These are phyloP conservation scores for Actenoides hombroni DNA, from an alignment of 2,113 vertebrate genomes.

Conservation along the genomic window DNA sequence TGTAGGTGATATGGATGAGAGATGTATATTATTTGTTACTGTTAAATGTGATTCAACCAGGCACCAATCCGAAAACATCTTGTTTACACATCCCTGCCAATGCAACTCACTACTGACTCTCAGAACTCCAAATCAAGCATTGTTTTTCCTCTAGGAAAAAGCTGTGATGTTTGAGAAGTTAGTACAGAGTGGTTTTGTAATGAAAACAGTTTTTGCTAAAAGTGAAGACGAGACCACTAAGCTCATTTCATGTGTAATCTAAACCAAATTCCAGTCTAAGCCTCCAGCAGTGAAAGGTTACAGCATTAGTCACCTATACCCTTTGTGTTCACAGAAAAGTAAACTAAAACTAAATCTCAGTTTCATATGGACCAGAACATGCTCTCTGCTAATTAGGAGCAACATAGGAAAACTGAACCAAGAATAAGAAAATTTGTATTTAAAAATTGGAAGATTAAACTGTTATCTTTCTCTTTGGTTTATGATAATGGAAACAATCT, in stretches of 20 bases:
- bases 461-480: constrained; percentile 42
- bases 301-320: not conserved
- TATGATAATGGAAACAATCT: constrained; percentile 25
- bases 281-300: constrained; percentile 15
- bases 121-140: not conserved
- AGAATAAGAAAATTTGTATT: constrained; percentile 45
- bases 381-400: constrained; percentile 33
- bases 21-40: not conserved
- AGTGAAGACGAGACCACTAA: not conserved
- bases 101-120: not conserved
- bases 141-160: not conserved
- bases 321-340: constrained; percentile 19
- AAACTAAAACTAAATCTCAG: constrained; percentile 22
- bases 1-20: not conserved
- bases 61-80: not conserved
- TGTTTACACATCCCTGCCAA: not conserved
- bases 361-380: constrained; percentile 26
- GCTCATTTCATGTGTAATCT: constrained; percentile 23
- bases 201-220: constrained; percentile 9
- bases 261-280: constrained; percentile 38
- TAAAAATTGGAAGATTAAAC: constrained; percentile 58
- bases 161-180: not conserved
- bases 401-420: constrained; percentile 12
- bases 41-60: not conserved
- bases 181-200: not conserved